phyloP scores from a whole-genome alignment of 2,888 invertebrate genomes.

The Dione vanillae region DNA sequence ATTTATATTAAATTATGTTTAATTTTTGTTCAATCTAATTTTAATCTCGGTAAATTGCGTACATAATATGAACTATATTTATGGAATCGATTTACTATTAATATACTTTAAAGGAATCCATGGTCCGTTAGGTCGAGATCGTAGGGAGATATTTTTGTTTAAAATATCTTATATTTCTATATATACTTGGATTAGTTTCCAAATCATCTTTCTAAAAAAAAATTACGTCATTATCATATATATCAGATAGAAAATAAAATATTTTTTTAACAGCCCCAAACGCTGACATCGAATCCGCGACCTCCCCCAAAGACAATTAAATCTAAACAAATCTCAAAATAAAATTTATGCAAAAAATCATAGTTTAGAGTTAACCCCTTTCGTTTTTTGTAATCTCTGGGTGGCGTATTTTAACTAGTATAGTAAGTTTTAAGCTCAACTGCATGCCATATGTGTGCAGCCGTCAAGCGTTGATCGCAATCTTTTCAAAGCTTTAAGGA shows the following conservation, averaged over 20 bases:
- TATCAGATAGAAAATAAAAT: background rate
- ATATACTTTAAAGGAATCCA: too few species aligned
- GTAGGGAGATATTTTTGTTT: too few species aligned
- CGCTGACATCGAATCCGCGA: background rate
- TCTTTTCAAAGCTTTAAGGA: slow-evolving; percentile 53
- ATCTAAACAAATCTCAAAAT: slow-evolving; percentile 24
- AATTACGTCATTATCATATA: too few species aligned
- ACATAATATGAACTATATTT: too few species aligned
- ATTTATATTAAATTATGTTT: too few species aligned
- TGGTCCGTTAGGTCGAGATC: too few species aligned
- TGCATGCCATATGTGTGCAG: slow-evolving; percentile 67
- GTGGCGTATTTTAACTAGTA: slow-evolving; percentile 50
- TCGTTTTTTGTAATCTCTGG: slow-evolving; percentile 52
- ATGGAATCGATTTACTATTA: too few species aligned
- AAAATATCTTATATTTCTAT: too few species aligned
- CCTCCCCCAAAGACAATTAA: slow-evolving; percentile 2
- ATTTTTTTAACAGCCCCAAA: background rate
- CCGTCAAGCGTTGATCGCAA: slow-evolving; percentile 61
- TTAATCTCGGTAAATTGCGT: too few species aligned
- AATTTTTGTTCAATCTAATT: too few species aligned
- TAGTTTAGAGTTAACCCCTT: slow-evolving; percentile 48
- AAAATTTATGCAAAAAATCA: slow-evolving; percentile 25
- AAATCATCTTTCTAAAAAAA: too few species aligned
- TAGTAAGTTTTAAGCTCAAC: slow-evolving; percentile 53
- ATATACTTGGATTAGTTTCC: too few species aligned